Base-by-base conservation (phyloP, 2,797 vertebrate genomes). In the Neopelma chrysocephalum region DNA sequence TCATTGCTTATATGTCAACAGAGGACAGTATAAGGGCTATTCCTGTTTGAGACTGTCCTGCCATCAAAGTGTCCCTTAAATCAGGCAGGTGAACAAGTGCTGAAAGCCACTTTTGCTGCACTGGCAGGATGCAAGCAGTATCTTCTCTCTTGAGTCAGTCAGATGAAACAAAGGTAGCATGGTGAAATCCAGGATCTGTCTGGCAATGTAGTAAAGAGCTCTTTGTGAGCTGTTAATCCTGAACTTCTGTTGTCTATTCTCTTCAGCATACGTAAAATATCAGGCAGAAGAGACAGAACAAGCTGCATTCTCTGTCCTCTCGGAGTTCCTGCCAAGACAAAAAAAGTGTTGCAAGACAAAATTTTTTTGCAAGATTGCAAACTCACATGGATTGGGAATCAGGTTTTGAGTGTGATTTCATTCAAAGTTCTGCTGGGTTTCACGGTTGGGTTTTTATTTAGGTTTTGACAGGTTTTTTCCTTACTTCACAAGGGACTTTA, bases 401-500 rank as follows among this genome's bases (percentile, higher is more conserved):
- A 58, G 22, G 9, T 36, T 85, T 69, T 32, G 50, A 10, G 22
- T 61, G 19, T 69, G 29, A 45, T 57, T 94, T 66, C 4, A 1
- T 53, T 71, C 21, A 53, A 88, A 86, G 21, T 68, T 77, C 14
- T 75, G 14, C 7, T 79, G 25, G 3, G 1, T 68, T 82, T 86
- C 2, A 1, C 22, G 10, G 15, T 0, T 45, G 25, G 3, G 2
- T 3, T 6, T 58, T 31, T 23, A 54, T 48, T 69, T 19, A 12
- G 4, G 8, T 15, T 29, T 66, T 66, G 4, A 5, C 2, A 13
- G 4, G 0, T 31, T 65, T 6, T 12, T 56, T 77, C 51, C 10
- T 66, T 73, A 32, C 23, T 91, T 19, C 20, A 14, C 11, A 43
- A 6, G 36, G 29, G 15, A 40, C 4, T 4, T 80, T 56, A 48